Evolutionary conservation across 2,113 vertebrate species (phyloP).

Genomic region (Calyptomena viridis): DNA sequence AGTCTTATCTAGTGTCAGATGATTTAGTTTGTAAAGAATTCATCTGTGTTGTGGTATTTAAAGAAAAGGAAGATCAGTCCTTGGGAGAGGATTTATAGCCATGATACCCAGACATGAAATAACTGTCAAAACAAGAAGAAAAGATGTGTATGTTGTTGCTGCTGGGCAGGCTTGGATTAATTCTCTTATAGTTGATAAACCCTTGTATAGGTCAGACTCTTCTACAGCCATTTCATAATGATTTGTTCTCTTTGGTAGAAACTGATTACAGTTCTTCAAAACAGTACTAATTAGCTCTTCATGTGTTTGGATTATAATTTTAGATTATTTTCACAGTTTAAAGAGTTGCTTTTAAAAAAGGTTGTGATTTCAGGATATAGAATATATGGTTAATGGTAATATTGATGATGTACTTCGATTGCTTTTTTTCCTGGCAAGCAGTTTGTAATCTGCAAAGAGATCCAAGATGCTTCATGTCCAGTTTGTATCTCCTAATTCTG

Average conservation of each 20-base stretch:
- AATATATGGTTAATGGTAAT: not conserved
- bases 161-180: not conserved
- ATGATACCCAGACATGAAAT: not conserved
- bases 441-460: not conserved
- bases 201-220: not conserved
- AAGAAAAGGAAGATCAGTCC: not conserved
- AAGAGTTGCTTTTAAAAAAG: not conserved
- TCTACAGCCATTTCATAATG: not conserved
- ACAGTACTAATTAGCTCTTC: no score
- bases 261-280: no score
- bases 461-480: not conserved
- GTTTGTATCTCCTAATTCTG: not conserved
- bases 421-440: not conserved
- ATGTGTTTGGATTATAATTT: not conserved
- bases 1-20: not conserved
- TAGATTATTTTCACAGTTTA: not conserved
- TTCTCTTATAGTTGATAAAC: not conserved
- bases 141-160: not conserved
- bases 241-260: not conserved
- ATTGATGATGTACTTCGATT: not conserved
- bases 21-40: not conserved
- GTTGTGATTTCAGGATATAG: not conserved
- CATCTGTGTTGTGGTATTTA: not conserved
- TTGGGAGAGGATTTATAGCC: not conserved
- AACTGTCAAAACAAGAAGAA: not conserved